Base-by-base conservation (phyloP, 1,140 invertebrate genomes). In the Anoplophora glabripennis region DNA sequence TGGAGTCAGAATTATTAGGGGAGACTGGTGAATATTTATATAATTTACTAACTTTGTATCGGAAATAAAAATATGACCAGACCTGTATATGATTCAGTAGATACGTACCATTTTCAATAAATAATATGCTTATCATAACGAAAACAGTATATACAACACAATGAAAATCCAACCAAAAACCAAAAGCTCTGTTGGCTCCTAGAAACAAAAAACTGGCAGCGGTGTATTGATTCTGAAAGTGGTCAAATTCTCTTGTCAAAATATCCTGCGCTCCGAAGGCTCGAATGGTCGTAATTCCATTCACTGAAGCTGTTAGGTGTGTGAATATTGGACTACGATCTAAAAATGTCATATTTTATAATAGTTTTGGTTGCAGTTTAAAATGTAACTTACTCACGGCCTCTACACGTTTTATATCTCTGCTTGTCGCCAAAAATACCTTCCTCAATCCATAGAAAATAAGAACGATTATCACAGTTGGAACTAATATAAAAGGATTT, bases 371-470 rank as follows among this genome's bases (percentile, higher is more conserved):
- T 45, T 54, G 7, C 37, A 57, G 37, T n/a, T 49, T 36, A 15
- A 53, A n/a, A 8, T 40, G 8, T 2, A 34, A 53, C 81, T 84
- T 78, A 93, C 90, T 84, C 40, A 86, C 86, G 57, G 88, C 88
- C 73, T 95, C 92, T 0, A 95, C 77, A 59, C 92, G 81, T 73
- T 94, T 94, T 0, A 94, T 77, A 72, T 88, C 86, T 68, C 92
- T 83, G 0, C 91, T 89, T 1, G 90, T 89, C 10, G 81, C 78
- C 28, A 95, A 74, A 71, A 93, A 96, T 69, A 92, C 82, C 58
- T 78, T 80, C 53, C 90, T 72, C 36, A 93, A 77, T 17, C 84
- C 72, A 41, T 84, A 72, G 71, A 92, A 92, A 2, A 69, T 47
- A 0, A 42, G 48, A 35, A 81, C 74, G 4, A 94, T 77, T 7